These are phyloP conservation scores for Centropristis striata DNA, from an alignment of 2,113 vertebrate species.

Conservation along the genomic window DNA sequence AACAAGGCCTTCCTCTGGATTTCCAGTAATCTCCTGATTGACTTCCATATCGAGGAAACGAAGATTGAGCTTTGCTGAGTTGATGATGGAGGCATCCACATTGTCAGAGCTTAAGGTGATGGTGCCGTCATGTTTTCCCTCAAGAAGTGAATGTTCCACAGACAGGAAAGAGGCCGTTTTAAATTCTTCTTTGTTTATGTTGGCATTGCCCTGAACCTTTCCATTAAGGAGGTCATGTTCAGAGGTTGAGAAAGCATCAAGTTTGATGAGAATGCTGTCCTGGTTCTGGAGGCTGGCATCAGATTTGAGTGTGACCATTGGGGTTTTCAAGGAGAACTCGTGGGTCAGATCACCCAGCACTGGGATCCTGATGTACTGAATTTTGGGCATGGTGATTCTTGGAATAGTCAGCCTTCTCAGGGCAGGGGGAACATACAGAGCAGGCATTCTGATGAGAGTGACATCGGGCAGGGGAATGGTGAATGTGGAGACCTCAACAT, in stretches of 20 bases:
- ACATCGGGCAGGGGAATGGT: constrained; percentile 83
- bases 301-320: constrained; percentile 88
- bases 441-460: constrained; percentile 80
- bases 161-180: constrained; percentile 88
- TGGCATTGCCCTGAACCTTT: constrained; percentile 87
- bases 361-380: constrained; percentile 86
- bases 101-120: constrained; percentile 84
- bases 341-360: constrained; percentile 91
- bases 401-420: constrained; percentile 87
- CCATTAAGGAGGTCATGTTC: constrained; percentile 86
- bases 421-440: constrained; percentile 84
- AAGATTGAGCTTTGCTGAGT: constrained; percentile 80
- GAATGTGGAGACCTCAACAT: constrained; percentile 87
- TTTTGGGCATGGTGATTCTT: constrained; percentile 83
- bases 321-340: constrained; percentile 92
- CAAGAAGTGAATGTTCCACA: constrained; percentile 82
- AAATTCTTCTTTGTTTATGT: constrained; percentile 85
- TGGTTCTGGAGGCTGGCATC: constrained; percentile 89
- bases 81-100: constrained; percentile 85
- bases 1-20: constrained; percentile 72
- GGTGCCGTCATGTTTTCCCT: constrained; percentile 89
- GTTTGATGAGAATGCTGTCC: constrained; percentile 85
- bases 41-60: constrained; percentile 83
- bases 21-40: constrained; percentile 89
- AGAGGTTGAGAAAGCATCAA: constrained; percentile 88